Conservation (phyloP, 2,888 invertebrate species). For the Tenthredo scrophulariae region DNA sequence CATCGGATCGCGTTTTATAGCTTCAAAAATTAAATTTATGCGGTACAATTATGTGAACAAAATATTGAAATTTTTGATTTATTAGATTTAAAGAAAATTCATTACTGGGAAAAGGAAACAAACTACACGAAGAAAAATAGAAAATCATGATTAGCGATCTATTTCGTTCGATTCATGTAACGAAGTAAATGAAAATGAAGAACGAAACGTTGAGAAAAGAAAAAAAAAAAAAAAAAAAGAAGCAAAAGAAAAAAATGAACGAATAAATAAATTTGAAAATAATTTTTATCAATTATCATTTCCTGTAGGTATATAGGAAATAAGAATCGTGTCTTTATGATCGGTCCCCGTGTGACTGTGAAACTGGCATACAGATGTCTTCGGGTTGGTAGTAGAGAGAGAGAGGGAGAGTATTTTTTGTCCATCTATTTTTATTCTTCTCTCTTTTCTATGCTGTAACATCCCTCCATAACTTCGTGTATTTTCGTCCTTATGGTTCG, state of each 20-base stretch:
- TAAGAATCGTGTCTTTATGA: background rate
- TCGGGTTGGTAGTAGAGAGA: background rate
- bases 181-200: background rate
- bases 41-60: too few relatives aligned
- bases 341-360: background rate
- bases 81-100: too few relatives aligned
- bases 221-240: background rate
- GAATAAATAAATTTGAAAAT: background rate
- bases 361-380: background rate
- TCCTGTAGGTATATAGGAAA: background rate
- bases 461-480: constrained; percentile 61
- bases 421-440: constrained; percentile 34
- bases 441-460: constrained; percentile 47
- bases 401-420: background rate
- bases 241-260: background rate
- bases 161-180: background rate
- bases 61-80: too few relatives aligned
- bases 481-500: constrained; percentile 53
- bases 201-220: background rate
- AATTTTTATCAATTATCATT: background rate
- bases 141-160: background rate
- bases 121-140: too few relatives aligned
- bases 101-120: too few relatives aligned
- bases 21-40: too few relatives aligned
- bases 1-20: constrained; percentile 40